These are phyloP conservation scores for Penaeus monodon DNA, from an alignment of 2,888 invertebrate genomes.

Conservation along the genomic window DNA sequence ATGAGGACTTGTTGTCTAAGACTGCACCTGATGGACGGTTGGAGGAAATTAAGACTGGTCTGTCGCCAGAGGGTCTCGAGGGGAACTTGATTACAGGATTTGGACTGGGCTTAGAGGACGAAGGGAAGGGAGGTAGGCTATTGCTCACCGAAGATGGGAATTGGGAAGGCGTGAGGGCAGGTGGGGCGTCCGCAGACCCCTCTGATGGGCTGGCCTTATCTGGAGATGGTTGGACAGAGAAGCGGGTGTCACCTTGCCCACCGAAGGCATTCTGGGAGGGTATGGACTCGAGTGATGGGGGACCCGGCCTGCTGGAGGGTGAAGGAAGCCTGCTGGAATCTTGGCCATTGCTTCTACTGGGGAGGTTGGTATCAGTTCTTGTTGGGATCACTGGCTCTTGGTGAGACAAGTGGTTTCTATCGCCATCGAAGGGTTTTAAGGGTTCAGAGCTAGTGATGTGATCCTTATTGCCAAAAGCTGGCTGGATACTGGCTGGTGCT, in stretches of 20 bases:
- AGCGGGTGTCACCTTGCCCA: constrained; percentile 25
- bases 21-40: neutral
- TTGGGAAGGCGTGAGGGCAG: neutral
- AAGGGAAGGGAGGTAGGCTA: constrained; percentile 1
- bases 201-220: neutral
- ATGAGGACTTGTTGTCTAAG: neutral
- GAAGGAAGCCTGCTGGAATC: constrained; percentile 1
- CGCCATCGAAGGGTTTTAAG: too few relatives aligned
- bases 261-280: constrained; percentile 8
- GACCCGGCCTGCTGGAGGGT: neutral
- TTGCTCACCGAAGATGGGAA: neutral
- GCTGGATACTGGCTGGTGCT: neutral
- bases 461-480: too few relatives aligned
- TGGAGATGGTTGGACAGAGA: neutral
- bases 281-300: neutral
- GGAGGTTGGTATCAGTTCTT: too few relatives aligned
- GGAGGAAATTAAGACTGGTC: neutral
- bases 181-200: neutral
- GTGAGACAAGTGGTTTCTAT: too few relatives aligned
- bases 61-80: neutral
- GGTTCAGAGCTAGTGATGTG: too few relatives aligned
- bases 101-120: neutral
- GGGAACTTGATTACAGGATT: neutral
- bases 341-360: neutral
- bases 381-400: too few relatives aligned